A percentile compares a stretch with the other conserved stretches of the same genome.
phyloP scores from a whole-genome alignment of 37 sponge, comb jelly and placozoan genomes.

The Spongilla lacustris region DNA sequence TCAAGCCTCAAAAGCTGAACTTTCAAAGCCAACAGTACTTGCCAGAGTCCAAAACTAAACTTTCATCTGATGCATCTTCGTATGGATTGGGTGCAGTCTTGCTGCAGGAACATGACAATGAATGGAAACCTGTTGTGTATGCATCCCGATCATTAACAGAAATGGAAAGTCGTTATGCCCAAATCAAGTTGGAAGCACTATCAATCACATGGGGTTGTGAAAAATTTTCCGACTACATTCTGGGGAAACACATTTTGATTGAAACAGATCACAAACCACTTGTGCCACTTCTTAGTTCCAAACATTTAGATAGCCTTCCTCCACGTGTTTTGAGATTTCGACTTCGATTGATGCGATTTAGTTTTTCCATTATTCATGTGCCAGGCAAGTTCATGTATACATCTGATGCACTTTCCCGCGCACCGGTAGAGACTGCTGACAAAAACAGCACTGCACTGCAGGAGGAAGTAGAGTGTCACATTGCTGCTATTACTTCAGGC shows the following conservation, averaged over 20 bases:
- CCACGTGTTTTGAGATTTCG: conserved; percentile 34
- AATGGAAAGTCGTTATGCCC: conserved; percentile 17
- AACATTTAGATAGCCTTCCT: conserved; percentile 33
- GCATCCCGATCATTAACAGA: conserved; percentile 18
- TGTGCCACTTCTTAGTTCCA: conserved; percentile 36
- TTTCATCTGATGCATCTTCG: conserved; percentile 27
- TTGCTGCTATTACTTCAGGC: not conserved
- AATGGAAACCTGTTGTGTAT: conserved; percentile 39
- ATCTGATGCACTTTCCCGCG: conserved; percentile 34
- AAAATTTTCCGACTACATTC: conserved; percentile 20
- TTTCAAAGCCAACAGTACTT: conserved; percentile 31
- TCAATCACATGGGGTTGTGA: conserved; percentile 33
- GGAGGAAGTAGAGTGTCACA: conserved; percentile 9
- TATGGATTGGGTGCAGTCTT: conserved; percentile 32
- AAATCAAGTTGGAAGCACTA: conserved; percentile 26
- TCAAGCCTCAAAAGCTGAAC: conserved; percentile 22
- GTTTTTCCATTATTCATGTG: conserved; percentile 23
- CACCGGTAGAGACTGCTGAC: not conserved
- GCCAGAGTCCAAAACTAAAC: conserved; percentile 13
- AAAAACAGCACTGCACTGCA: not conserved
- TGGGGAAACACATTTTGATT: conserved; percentile 35
- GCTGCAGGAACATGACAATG: conserved; percentile 16
- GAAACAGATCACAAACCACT: conserved; percentile 67
- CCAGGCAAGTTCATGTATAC: conserved; percentile 49
- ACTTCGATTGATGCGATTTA: conserved; percentile 24